Conservation (phyloP, 2,888 invertebrate genomes). For the Rhagonycha fulva region DNA sequence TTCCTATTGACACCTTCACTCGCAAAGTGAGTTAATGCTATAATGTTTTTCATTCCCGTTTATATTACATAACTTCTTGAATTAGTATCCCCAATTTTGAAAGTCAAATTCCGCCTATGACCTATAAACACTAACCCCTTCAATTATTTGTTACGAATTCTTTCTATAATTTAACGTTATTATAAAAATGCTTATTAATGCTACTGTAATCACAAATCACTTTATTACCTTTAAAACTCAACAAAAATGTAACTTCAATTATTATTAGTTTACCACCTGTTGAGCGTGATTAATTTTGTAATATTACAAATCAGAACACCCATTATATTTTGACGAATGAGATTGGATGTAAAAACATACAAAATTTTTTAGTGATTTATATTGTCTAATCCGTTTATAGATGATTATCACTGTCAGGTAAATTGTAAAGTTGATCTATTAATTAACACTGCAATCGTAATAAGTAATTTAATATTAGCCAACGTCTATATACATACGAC, state of each 20-base stretch:
- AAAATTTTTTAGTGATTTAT: constrained; percentile 8
- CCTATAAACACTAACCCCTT: not conserved
- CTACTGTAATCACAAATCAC: not conserved
- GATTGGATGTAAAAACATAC: constrained; percentile 3
- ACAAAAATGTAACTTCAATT: constrained; percentile 6
- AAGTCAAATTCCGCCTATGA: not conserved
- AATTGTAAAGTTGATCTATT: constrained; percentile 4
- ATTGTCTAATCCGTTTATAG: constrained; percentile 4
- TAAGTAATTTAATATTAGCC: not conserved
- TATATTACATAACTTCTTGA: too few species aligned
- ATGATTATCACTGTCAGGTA: constrained; percentile 16
- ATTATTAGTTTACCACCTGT: constrained; percentile 10
- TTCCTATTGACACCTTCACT: too few species aligned
- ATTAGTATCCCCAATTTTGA: too few species aligned
- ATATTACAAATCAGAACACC: constrained; percentile 10
- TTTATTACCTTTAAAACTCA: not conserved
- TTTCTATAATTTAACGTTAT: not conserved
- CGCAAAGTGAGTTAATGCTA: too few species aligned
- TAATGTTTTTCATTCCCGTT: too few species aligned
- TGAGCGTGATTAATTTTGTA: constrained; percentile 8
- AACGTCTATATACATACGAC: not conserved
- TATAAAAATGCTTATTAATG: not conserved
- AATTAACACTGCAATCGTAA: constrained; percentile 6
- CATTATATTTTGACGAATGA: constrained; percentile 2
- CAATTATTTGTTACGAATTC: not conserved